Evolutionary conservation across 2,113 vertebrate species (phyloP).

Genomic region (Pelusios castaneus): DNA sequence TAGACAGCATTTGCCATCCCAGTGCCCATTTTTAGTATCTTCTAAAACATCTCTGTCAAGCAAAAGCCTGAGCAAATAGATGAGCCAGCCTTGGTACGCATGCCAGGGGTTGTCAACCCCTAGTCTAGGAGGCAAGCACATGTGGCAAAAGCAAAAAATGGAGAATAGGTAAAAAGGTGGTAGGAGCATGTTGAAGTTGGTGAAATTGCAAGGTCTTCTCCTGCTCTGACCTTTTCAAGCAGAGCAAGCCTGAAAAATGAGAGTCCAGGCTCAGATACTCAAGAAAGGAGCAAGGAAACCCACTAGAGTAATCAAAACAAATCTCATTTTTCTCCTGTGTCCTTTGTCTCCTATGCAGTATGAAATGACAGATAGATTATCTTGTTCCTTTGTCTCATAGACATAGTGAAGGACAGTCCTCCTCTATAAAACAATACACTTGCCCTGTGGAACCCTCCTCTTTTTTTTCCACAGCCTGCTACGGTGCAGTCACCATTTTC

Average conservation of each 20-base stretch:
- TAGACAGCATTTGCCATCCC: not conserved
- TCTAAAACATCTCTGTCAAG: not conserved
- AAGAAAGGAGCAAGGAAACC: not conserved
- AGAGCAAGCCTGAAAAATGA: not conserved
- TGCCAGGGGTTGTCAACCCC: too few species aligned
- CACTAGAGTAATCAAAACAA: not conserved
- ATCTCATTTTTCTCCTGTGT: not conserved
- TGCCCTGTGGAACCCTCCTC: not conserved
- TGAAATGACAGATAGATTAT: not conserved
- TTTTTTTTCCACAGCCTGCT: constrained; percentile 36
- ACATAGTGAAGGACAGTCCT: not conserved
- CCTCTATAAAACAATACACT: not conserved
- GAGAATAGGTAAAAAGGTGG: not conserved
- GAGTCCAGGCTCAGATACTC: not conserved
- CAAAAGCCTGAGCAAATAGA: not conserved
- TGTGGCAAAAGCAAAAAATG: not conserved
- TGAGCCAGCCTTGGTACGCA: too few species aligned
- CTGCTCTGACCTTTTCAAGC: not conserved
- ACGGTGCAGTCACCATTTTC: not conserved
- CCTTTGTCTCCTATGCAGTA: not conserved
- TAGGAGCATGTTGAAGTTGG: not conserved
- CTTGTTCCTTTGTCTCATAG: not conserved
- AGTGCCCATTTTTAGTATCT: not conserved
- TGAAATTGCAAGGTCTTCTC: not conserved
- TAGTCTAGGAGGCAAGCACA: not conserved